phyloP scores from a whole-genome alignment of 2,113 vertebrate species.

The Petrocephalus microphthalmus region DNA sequence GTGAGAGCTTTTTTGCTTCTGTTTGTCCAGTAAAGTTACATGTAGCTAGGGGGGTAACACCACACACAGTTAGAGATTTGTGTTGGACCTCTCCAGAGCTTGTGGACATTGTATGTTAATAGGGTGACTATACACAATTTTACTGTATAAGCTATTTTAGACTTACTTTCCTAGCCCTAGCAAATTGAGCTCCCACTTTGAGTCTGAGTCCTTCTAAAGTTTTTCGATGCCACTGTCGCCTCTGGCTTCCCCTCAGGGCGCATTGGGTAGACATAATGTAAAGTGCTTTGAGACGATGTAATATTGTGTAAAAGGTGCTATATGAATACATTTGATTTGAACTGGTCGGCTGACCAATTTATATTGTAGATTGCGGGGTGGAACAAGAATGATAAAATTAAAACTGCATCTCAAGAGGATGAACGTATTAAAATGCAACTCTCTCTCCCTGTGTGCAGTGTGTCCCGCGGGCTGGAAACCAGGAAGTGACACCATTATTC shows the following conservation, averaged over 20 bases:
- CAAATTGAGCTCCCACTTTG: background rate
- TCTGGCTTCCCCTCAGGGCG: background rate
- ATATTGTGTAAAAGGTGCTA: background rate
- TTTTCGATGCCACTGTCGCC: background rate
- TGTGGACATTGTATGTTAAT: background rate
- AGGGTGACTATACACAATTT: background rate
- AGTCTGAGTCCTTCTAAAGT: background rate
- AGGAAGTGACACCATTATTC: conserved; percentile 78
- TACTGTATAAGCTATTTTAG: background rate
- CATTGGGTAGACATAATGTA: background rate
- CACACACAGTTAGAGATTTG: background rate
- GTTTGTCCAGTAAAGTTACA: background rate
- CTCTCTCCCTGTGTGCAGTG: conserved; percentile 49
- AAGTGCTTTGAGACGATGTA: background rate
- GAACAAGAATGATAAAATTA: background rate
- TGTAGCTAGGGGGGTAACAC: background rate
- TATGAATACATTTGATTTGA: background rate
- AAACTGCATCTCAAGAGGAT: background rate
- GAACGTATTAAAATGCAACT: background rate
- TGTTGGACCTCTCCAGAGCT: background rate
- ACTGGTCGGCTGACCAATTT: background rate
- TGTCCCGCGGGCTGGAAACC: conserved; percentile 87
- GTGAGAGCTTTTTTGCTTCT: background rate
- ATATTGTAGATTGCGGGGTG: background rate
- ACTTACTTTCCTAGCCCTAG: fast-evolving